These are phyloP conservation scores for Acromyrmex heyeri DNA, from an alignment of 1,140 invertebrate genomes.

Conservation along the genomic window DNA sequence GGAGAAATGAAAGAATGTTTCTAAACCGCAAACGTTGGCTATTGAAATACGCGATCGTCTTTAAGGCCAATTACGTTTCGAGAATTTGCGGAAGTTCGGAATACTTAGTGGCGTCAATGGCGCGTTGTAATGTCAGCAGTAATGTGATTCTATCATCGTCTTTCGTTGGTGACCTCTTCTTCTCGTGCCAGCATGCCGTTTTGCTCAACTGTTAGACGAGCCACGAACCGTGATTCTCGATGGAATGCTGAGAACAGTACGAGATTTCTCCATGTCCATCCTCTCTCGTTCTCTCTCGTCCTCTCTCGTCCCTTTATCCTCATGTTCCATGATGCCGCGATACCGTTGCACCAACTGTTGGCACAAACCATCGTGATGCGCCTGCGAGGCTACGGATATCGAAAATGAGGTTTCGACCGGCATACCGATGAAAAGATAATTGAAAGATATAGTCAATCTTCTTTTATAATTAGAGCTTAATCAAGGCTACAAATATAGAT, in stretches of 20 bases:
- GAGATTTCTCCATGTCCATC: conserved; percentile 60
- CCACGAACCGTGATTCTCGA: conserved; percentile 71
- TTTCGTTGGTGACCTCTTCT: conserved; percentile 31
- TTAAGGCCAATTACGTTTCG: conserved; percentile 54
- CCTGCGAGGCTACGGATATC: conserved; percentile 52
- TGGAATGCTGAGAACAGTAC: conserved; percentile 75
- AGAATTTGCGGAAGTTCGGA: conserved; percentile 42
- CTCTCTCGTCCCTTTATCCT: conserved; percentile 24
- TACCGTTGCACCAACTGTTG: conserved; percentile 69
- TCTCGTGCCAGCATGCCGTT: conserved; percentile 60
- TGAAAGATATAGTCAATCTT: not conserved
- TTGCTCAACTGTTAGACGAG: conserved; percentile 65
- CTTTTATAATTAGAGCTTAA: not conserved
- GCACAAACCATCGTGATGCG: conserved; percentile 62
- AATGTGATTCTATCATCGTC: conserved; percentile 47
- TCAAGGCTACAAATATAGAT: not conserved
- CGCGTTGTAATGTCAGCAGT: conserved; percentile 45
- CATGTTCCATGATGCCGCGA: conserved; percentile 42
- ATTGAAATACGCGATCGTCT: not conserved
- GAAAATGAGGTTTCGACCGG: conserved; percentile 55
- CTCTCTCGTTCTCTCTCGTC: not conserved
- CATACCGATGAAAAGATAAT: conserved; percentile 20
- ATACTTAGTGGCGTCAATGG: conserved; percentile 64
- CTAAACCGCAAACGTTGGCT: not conserved
- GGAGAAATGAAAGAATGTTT: not conserved